Conservation (phyloP, 2,888 invertebrate genomes). For the Litoditis marina region DNA sequence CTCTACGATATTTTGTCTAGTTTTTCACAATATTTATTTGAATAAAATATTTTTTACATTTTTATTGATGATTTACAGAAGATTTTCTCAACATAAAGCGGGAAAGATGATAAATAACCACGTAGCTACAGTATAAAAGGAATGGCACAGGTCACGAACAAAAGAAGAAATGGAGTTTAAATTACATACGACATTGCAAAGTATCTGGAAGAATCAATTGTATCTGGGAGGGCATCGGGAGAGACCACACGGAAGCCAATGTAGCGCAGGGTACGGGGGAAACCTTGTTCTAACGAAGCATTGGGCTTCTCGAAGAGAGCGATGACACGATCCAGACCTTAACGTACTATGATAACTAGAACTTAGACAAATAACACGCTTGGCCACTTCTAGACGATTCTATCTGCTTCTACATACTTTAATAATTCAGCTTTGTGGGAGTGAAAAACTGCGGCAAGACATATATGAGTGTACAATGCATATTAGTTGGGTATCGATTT, state of each 20-base stretch:
- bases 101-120: too few relatives aligned
- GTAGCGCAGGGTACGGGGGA: conserved; percentile 45
- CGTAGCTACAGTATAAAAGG: not conserved
- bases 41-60: not conserved
- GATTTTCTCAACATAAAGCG: too few relatives aligned
- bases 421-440: too few relatives aligned
- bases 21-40: not conserved
- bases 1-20: conserved; percentile 79
- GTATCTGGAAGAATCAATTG: conserved; percentile 26
- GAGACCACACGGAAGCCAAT: conserved; percentile 45
- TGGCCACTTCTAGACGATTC: not conserved
- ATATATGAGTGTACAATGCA: not conserved
- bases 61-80: too few relatives aligned
- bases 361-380: not conserved
- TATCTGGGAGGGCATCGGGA: conserved; percentile 31
- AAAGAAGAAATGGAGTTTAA: conserved; percentile 18
- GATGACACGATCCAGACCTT: conserved; percentile 33
- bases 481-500: too few relatives aligned
- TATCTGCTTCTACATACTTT: not conserved
- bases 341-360: conserved; percentile 4
- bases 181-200: conserved; percentile 46
- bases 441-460: not conserved
- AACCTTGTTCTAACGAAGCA: conserved; percentile 31
- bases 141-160: not conserved
- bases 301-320: conserved; percentile 38